These are phyloP conservation scores for Sterrhoptilus dennistouni DNA, from an alignment of 2,113 vertebrate species.

Conservation along the genomic window DNA sequence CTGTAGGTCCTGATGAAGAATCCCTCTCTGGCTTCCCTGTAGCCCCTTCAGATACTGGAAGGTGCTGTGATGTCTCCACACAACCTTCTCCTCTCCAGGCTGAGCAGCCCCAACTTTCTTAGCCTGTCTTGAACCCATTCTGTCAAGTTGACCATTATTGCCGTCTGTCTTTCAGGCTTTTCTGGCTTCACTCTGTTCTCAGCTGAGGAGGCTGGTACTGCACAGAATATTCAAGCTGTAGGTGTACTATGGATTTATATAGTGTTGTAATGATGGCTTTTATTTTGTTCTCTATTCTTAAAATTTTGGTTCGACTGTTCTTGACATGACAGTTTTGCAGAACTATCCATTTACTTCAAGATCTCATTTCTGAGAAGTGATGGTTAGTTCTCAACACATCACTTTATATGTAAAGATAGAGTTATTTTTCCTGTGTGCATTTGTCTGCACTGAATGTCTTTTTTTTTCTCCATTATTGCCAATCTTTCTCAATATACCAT, in stretches of 20 bases:
- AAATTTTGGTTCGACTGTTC: neutral
- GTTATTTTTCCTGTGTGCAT: neutral
- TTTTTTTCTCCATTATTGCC: neutral
- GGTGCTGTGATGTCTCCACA: neutral
- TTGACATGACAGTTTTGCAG: neutral
- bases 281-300: conserved; percentile 26
- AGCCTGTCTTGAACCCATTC: neutral
- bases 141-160: neutral
- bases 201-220: neutral
- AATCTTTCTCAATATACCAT: neutral
- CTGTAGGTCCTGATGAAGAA: neutral
- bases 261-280: neutral
- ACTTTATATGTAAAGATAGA: neutral
- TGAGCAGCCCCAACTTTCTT: neutral
- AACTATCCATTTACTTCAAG: conserved; percentile 20
- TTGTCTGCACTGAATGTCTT: neutral
- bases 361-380: conserved; percentile 39
- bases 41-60: neutral
- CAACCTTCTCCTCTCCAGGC: neutral
- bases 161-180: neutral
- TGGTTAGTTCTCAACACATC: neutral
- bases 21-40: neutral
- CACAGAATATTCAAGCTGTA: neutral
- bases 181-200: neutral
- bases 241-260: neutral